These are phyloP conservation scores for Oreotrochilus melanogaster DNA, from an alignment of 2,113 vertebrate genomes.

Conservation along the genomic window DNA sequence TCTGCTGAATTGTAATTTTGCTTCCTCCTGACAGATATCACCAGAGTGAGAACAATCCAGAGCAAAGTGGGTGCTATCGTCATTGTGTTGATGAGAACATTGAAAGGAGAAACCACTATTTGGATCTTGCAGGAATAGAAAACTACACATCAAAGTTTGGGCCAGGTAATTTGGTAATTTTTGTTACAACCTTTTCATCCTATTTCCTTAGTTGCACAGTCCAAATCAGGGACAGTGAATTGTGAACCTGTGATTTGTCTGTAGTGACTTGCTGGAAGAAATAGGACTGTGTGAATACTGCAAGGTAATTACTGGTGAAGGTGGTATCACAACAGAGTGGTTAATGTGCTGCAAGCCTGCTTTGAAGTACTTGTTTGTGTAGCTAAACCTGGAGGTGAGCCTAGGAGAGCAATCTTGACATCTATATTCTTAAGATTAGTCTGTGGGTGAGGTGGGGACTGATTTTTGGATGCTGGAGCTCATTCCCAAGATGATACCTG, in stretches of 20 bases:
- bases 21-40: slow-evolving; percentile 84
- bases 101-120: slow-evolving; percentile 99
- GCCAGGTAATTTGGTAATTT: slow-evolving; percentile 81
- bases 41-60: slow-evolving; percentile 89
- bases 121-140: slow-evolving; percentile 98
- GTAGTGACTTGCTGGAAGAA: neutral
- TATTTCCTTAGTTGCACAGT: neutral
- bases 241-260: neutral
- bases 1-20: slow-evolving; percentile 57
- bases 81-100: slow-evolving; percentile 98
- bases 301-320: neutral
- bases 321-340: neutral
- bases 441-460: neutral
- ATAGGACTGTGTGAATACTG: neutral
- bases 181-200: neutral
- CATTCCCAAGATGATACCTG: neutral
- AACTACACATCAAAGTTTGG: slow-evolving; percentile 98
- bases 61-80: slow-evolving; percentile 89
- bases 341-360: neutral
- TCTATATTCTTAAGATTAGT: slow-evolving; percentile 1
- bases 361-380: slow-evolving; percentile 45
- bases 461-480: slow-evolving; percentile 4
- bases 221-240: neutral
- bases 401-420: slow-evolving; percentile 33
- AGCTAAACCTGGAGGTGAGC: slow-evolving; percentile 32